Conservation (phyloP, 2,888 invertebrate genomes). For the Dynastes tityus region DNA sequence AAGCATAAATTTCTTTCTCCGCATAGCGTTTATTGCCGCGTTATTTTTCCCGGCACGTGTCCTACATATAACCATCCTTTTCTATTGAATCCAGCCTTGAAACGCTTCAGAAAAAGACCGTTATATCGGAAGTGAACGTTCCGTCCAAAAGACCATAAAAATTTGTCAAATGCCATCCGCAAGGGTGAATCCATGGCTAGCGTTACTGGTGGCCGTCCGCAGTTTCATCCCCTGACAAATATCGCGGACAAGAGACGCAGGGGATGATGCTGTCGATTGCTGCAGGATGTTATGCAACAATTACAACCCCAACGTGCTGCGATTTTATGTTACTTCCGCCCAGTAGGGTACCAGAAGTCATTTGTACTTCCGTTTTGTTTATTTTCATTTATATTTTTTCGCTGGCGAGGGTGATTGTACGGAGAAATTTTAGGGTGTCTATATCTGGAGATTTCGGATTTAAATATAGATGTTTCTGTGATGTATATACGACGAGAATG, state of each 20-base stretch:
- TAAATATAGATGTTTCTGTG: no score
- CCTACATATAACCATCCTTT: background rate
- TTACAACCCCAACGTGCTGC: conserved; percentile 67
- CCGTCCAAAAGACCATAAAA: conserved; percentile 42
- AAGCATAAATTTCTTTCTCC: conserved; percentile 23
- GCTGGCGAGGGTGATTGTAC: background rate
- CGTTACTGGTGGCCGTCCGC: conserved; percentile 54
- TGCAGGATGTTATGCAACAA: conserved; percentile 65
- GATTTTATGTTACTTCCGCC: conserved; percentile 67
- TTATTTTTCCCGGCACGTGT: conserved; percentile 36
- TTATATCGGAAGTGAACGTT: conserved; percentile 11
- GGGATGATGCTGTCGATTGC: conserved; percentile 50
- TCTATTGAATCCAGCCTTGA: background rate
- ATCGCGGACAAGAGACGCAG: conserved; percentile 28
- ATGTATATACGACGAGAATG: no score
- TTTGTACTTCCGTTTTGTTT: no score
- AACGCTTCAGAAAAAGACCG: background rate
- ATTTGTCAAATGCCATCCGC: conserved; percentile 50
- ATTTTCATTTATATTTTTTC: background rate
- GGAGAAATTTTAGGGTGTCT: no score
- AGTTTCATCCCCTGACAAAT: no score
- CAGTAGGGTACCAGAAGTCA: conserved; percentile 42
- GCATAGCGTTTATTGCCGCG: conserved; percentile 12
- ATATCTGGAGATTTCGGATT: no score
- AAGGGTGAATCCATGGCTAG: conserved; percentile 39